Conservation (phyloP, 2,888 invertebrate species). For the Cryptocephalus primarius region DNA sequence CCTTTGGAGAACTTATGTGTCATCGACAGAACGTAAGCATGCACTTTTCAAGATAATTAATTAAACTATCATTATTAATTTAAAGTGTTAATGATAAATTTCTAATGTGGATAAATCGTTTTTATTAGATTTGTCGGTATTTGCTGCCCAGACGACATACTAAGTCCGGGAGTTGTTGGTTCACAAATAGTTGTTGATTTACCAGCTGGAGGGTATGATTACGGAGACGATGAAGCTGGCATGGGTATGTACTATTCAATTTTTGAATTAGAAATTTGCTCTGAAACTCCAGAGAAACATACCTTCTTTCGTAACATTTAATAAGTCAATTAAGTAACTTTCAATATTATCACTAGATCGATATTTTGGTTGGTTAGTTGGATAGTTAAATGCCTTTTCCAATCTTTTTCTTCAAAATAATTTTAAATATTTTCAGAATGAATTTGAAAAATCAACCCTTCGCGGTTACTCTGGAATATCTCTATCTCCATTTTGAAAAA, state of each 20-base stretch:
- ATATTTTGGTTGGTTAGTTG: no score
- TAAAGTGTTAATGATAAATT: background rate
- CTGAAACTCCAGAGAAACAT: background rate
- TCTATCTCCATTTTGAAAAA: no score
- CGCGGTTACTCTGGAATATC: no score
- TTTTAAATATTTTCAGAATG: no score
- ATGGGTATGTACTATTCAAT: constrained; percentile 18
- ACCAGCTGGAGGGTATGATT: constrained; percentile 44
- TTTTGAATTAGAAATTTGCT: background rate
- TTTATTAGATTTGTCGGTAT: constrained; percentile 51
- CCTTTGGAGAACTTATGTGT: constrained; percentile 59
- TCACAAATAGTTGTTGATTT: constrained; percentile 34
- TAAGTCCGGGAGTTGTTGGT: constrained; percentile 27
- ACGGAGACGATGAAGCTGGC: constrained; percentile 38
- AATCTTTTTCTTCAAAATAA: no score
- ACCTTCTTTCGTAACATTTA: no score
- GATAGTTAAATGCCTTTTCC: no score
- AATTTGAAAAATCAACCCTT: no score
- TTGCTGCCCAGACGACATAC: constrained; percentile 55
- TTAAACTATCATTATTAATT: background rate
- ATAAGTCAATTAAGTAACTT: no score
- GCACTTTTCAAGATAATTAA: background rate
- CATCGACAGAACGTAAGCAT: constrained; percentile 50
- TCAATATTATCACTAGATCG: no score
- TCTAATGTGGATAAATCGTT: background rate